Conservation (phyloP, 2,888 invertebrate species). For the Oscheius myriophilus region DNA sequence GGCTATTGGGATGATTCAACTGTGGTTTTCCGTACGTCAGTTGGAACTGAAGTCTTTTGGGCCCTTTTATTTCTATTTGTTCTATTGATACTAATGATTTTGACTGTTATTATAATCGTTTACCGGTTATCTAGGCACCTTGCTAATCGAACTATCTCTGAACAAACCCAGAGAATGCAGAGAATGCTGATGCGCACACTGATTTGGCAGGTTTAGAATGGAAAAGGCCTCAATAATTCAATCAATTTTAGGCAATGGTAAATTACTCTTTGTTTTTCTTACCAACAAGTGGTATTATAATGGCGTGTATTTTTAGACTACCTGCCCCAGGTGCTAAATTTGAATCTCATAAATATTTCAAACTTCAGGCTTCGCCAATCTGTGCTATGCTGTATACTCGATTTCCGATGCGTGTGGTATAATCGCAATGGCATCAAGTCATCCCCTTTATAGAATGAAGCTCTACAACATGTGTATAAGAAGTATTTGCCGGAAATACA, state of each 20-base stretch:
- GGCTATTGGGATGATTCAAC: conserved; percentile 8
- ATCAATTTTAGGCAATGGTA: conserved; percentile 6
- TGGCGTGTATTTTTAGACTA: conserved; percentile 11
- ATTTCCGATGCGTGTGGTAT: conserved; percentile 19
- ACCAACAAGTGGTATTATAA: conserved; percentile 11
- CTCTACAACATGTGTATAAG: too few species aligned
- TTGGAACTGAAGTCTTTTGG: conserved; percentile 20
- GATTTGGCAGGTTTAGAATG: conserved; percentile 19
- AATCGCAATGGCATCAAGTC: conserved; percentile 20
- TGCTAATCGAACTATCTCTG: background rate
- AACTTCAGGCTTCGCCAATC: conserved; percentile 13
- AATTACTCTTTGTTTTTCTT: conserved; percentile 12
- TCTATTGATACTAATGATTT: conserved; percentile 11
- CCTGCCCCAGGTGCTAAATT: conserved; percentile 9
- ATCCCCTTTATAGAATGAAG: conserved; percentile 4
- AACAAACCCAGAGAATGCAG: conserved; percentile 14
- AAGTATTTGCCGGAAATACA: too few species aligned
- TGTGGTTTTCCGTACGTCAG: conserved; percentile 12
- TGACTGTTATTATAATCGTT: background rate
- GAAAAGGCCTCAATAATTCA: too few species aligned
- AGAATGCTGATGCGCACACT: conserved; percentile 5
- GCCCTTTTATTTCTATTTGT: conserved; percentile 12
- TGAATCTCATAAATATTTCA: background rate
- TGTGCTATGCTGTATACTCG: conserved; percentile 19
- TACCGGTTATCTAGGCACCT: background rate